phyloP scores from a whole-genome alignment of 2,113 vertebrate genomes.

The Scalopus aquaticus region DNA sequence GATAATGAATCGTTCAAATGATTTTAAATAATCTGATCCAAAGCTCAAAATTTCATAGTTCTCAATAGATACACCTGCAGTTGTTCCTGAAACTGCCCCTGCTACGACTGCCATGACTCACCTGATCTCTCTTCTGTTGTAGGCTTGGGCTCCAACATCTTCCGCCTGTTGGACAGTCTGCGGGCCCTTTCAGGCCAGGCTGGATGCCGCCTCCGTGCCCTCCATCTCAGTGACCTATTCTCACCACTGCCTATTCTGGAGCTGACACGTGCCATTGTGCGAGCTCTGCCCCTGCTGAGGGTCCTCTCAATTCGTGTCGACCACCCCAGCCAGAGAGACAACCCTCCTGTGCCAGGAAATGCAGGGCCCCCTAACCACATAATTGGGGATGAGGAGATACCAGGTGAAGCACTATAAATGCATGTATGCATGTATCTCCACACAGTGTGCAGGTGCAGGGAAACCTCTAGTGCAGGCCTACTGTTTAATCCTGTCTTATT shows the following conservation, averaged over 20 bases:
- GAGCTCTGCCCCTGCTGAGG: slow-evolving; percentile 82
- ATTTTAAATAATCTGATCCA: slow-evolving; percentile 1
- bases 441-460: neutral
- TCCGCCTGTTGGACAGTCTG: slow-evolving; percentile 85
- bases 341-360: slow-evolving; percentile 73
- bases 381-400: slow-evolving; percentile 80
- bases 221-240: slow-evolving; percentile 86
- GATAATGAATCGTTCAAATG: neutral
- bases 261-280: slow-evolving; percentile 82
- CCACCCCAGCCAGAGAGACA: slow-evolving; percentile 82
- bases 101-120: neutral
- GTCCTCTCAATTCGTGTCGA: slow-evolving; percentile 85
- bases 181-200: slow-evolving; percentile 81
- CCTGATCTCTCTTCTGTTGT: slow-evolving; percentile 52
- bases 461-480: neutral
- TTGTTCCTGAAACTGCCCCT: slow-evolving; percentile 30
- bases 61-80: slow-evolving; percentile 28
- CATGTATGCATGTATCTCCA: neutral
- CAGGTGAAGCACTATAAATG: slow-evolving; percentile 80
- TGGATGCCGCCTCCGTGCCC: slow-evolving; percentile 79
- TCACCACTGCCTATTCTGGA: slow-evolving; percentile 85
- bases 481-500: neutral
- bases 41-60: neutral
- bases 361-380: slow-evolving; percentile 69
- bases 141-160: slow-evolving; percentile 87